Evolutionary conservation across 1,140 invertebrate genomes (phyloP).

Genomic region (Frieseomelitta varia): DNA sequence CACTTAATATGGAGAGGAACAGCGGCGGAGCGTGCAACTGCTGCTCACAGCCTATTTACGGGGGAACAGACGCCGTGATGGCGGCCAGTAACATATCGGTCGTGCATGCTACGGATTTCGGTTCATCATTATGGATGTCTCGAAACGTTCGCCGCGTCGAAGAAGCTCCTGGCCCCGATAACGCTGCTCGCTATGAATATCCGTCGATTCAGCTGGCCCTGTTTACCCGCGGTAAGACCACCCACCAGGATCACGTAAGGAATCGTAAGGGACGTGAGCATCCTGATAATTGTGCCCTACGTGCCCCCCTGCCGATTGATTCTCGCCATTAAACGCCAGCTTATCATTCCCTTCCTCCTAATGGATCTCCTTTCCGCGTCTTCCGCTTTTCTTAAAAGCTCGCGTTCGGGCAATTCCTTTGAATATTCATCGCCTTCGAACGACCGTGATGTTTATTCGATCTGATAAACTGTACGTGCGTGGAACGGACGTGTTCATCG

Average conservation of each 20-base stretch:
- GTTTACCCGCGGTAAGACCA: slow-evolving; percentile 51
- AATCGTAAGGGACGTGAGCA: slow-evolving; percentile 60
- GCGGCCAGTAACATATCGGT: slow-evolving; percentile 70
- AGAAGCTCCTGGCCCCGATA: slow-evolving; percentile 49
- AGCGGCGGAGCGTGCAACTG: slow-evolving; percentile 52
- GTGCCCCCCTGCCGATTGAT: not conserved
- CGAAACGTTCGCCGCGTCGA: slow-evolving; percentile 46
- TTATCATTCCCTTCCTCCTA: not conserved
- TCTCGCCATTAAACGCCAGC: not conserved
- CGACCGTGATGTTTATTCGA: not conserved
- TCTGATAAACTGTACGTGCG: not conserved
- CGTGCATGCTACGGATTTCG: slow-evolving; percentile 70
- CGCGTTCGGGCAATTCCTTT: not conserved
- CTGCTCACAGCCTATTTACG: slow-evolving; percentile 64
- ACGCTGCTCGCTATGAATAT: slow-evolving; percentile 58
- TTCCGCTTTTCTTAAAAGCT: not conserved
- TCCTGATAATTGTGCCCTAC: slow-evolving; percentile 39
- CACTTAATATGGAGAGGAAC: slow-evolving; percentile 71
- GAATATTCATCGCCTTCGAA: not conserved
- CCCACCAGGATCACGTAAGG: slow-evolving; percentile 42
- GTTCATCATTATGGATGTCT: slow-evolving; percentile 76
- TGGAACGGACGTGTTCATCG: not conserved
- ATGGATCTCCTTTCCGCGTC: too few relatives aligned
- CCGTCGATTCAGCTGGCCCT: slow-evolving; percentile 63
- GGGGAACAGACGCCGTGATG: slow-evolving; percentile 50